phyloP scores from a whole-genome alignment of 2,888 invertebrate genomes.

The Sthenelais limicola region DNA sequence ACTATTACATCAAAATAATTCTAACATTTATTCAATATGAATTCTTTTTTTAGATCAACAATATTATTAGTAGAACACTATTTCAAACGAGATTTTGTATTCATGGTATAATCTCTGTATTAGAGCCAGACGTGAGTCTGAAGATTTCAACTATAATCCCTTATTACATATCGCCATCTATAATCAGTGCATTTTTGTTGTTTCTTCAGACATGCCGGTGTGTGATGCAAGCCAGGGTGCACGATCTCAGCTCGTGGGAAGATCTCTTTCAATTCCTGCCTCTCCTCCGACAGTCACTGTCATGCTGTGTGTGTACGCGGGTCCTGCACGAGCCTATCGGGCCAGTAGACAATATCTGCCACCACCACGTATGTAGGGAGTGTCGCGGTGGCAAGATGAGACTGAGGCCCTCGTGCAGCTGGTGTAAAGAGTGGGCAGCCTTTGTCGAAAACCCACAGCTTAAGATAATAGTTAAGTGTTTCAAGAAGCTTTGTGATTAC shows the following conservation, averaged over 20 bases:
- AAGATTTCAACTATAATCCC: too few relatives aligned
- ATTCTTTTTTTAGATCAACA: too few relatives aligned
- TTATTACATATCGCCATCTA: too few relatives aligned
- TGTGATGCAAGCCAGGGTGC: conserved; percentile 82
- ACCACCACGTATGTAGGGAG: conserved; percentile 89
- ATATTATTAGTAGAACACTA: too few relatives aligned
- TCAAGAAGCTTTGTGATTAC: conserved; percentile 89
- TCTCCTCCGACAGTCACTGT: conserved; percentile 87
- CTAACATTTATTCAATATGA: too few relatives aligned
- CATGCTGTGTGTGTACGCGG: conserved; percentile 91
- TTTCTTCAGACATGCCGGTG: conserved; percentile 79
- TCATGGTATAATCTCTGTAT: too few relatives aligned
- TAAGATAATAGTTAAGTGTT: conserved; percentile 87
- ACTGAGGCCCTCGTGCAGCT: conserved; percentile 86
- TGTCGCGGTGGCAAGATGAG: conserved; percentile 89
- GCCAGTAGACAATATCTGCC: conserved; percentile 84
- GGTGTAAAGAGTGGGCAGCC: conserved; percentile 87
- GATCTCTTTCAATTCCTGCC: conserved; percentile 88
- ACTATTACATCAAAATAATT: too few relatives aligned
- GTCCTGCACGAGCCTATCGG: conserved; percentile 86
- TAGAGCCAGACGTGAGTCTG: too few relatives aligned
- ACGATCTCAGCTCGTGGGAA: conserved; percentile 80
- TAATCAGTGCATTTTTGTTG: too few relatives aligned
- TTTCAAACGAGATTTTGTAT: too few relatives aligned
- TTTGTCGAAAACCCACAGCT: conserved; percentile 88